Base-by-base conservation (phyloP, 2,888 invertebrate species). In the Monochamus alternatus region DNA sequence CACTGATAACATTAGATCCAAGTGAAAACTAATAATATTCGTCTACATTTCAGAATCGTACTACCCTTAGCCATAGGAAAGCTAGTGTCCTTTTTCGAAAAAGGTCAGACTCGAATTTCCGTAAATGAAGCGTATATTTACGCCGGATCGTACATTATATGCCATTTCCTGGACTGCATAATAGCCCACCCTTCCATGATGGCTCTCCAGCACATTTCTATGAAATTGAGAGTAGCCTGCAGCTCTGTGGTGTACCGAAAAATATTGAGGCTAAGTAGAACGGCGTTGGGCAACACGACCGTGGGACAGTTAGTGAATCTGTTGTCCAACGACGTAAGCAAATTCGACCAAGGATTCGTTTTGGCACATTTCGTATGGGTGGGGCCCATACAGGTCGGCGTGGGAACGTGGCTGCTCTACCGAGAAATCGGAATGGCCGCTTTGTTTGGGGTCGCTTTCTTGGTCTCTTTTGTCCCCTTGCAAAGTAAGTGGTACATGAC, bases 301-400 rank as follows among this genome's bases (percentile, higher is more conserved):
- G 88, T 89, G 3, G 90, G 90, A 51, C 89, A 89, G 79, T 81
- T 88, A 75, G 87, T 90, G 10, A 90, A 90, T 83, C 84, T 90
- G 65, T 87, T 94, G 82, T 93, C 93, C 30, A 94, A 94, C 82
- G 94, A 94, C 86, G 93, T 94, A 10, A 92, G 91, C 83, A 90
- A 93, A 81, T 97, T 98, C 88, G 98, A 99, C 87, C 93, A 97
- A 86, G 95, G 96, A 10, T 92, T 97, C 72, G 93, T 96, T 81
- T 96, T 98, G 87, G 89, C 97, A 5, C 98, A 98, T 89, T 98
- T 96, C 87, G 90, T 97, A 90, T 94, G 89, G 94, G 93, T 89
- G 85, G 93, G 89, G 89, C 94, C 94, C 0, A 85, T 93, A n/a
- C 91, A 93, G 84, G 90, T 92, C 1, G 84, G 91, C 0, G 90